Conservation (phyloP, 2,113 vertebrate species). For the Andinoacara biseriatus region DNA sequence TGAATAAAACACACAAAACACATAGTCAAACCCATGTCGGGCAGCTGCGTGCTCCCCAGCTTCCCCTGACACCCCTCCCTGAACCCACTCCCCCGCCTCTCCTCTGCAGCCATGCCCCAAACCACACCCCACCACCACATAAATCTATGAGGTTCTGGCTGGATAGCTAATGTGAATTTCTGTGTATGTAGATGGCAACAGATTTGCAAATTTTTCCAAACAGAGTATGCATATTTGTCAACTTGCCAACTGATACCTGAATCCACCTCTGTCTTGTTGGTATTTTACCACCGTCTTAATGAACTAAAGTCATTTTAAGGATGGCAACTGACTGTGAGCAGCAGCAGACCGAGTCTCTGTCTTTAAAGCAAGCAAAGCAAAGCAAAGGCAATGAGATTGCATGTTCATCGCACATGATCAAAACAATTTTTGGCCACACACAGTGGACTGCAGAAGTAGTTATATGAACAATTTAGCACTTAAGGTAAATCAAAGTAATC, state of each 20-base stretch:
- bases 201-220: neutral
- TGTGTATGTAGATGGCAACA: neutral
- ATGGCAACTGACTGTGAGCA: neutral
- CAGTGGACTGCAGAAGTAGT: too few relatives aligned
- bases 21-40: too few relatives aligned
- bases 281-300: neutral
- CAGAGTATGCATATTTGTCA: too few relatives aligned
- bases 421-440: neutral
- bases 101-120: too few relatives aligned
- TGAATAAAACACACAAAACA: too few relatives aligned
- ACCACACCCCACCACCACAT: too few relatives aligned
- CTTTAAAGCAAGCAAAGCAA: neutral
- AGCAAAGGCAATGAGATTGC: neutral
- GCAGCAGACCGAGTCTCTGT: neutral
- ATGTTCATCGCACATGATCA: neutral
- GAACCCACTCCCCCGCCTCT: too few relatives aligned
- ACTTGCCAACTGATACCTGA: neutral
- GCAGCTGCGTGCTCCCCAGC: too few relatives aligned
- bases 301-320: neutral
- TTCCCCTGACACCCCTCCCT: too few relatives aligned
- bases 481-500: neutral
- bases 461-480: neutral
- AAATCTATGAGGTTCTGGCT: neutral
- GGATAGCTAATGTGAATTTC: neutral
- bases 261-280: neutral